A percentile compares a stretch with the other conserved stretches of the same genome.
phyloP scores from a whole-genome alignment of 23 tunicate species.

The Botrylloides violaceus region DNA sequence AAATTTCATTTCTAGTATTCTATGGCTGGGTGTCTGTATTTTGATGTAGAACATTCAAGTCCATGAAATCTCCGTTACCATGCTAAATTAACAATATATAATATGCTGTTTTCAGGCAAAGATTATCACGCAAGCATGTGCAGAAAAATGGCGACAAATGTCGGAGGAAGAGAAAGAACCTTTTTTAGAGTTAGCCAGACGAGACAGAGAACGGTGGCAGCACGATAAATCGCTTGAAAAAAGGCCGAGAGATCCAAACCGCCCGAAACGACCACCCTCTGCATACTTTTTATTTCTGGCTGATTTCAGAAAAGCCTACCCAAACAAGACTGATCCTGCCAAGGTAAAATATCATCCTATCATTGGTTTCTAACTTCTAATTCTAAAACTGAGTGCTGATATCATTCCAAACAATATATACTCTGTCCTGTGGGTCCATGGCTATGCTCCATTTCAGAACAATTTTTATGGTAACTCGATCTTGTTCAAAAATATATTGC shows the following conservation, averaged over 20 bases:
- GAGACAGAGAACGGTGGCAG: conserved; percentile 88
- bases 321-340: conserved; percentile 78
- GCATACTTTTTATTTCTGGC: conserved; percentile 88
- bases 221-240: conserved; percentile 91
- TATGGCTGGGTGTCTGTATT: no score
- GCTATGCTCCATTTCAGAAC: no score
- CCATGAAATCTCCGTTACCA: background rate
- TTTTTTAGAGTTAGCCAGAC: conserved; percentile 66
- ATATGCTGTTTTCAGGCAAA: conserved; percentile 74
- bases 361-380: no score
- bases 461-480: no score
- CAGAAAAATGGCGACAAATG: conserved; percentile 97
- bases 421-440: no score
- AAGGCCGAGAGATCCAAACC: conserved; percentile 90
- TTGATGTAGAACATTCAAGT: no score
- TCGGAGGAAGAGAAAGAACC: conserved; percentile 88
- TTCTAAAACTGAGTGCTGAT: no score
- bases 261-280: conserved; percentile 90
- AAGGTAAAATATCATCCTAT: no score
- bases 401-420: no score
- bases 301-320: conserved; percentile 65
- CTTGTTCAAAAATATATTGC: no score
- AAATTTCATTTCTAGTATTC: no score
- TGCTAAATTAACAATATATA: background rate
- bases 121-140: conserved; percentile 95